Evolutionary conservation across 2,888 invertebrate species (phyloP).

Genomic region (Perizoma flavofasciatum): DNA sequence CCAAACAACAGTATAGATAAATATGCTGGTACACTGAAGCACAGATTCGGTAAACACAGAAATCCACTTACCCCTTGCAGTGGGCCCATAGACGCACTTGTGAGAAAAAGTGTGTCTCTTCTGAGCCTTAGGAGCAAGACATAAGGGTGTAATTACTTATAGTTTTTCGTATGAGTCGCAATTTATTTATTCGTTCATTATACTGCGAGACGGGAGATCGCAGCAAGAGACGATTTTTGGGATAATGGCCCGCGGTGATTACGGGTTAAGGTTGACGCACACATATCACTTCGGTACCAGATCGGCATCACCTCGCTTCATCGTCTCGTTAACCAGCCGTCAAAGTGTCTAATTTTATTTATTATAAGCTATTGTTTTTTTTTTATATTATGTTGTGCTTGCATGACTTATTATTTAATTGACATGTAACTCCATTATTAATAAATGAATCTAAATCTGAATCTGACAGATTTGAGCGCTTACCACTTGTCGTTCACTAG

Average conservation of each 20-base stretch:
- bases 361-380: too few species aligned
- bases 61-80: slow-evolving; percentile 83
- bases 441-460: too few species aligned
- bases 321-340: too few species aligned
- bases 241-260: slow-evolving; percentile 68
- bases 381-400: too few species aligned
- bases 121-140: slow-evolving; percentile 18
- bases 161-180: slow-evolving; percentile 73
- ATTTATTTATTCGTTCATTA: slow-evolving; percentile 83
- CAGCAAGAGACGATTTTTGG: slow-evolving; percentile 77
- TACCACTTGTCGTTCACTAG: too few species aligned
- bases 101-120: slow-evolving; percentile 30
- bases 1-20: slow-evolving; percentile 49
- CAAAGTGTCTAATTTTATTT: too few species aligned
- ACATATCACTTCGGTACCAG: too few species aligned
- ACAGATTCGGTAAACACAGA: slow-evolving; percentile 77
- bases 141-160: slow-evolving; percentile 31
- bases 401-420: too few species aligned
- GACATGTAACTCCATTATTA: too few species aligned
- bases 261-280: slow-evolving; percentile 37
- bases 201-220: slow-evolving; percentile 71
- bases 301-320: too few species aligned
- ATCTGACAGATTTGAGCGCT: too few species aligned
- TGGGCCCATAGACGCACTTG: slow-evolving; percentile 59
- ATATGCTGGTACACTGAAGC: slow-evolving; percentile 54